These are phyloP conservation scores for Drosophila engyochracea DNA, from an alignment of 2,888 invertebrate species.

Conservation along the genomic window DNA sequence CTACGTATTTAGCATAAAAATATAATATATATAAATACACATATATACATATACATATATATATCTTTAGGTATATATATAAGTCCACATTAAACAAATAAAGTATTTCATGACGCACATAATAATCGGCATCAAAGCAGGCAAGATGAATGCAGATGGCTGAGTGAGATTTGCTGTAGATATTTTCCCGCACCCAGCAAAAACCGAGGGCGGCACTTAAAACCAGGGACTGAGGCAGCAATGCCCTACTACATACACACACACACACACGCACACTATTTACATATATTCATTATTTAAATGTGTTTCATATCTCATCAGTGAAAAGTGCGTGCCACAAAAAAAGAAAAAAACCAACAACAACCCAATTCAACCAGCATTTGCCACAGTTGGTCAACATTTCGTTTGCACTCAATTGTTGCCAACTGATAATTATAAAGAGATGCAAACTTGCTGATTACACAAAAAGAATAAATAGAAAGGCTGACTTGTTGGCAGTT, in stretches of 20 bases:
- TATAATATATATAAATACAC: slow-evolving; percentile 30
- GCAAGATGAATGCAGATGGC: slow-evolving; percentile 64
- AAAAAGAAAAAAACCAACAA: neutral
- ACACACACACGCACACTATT: slow-evolving; percentile 7
- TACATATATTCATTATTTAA: slow-evolving; percentile 55
- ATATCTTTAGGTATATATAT: neutral
- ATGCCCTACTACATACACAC: neutral
- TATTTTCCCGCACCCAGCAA: slow-evolving; percentile 22
- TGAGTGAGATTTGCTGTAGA: slow-evolving; percentile 47
- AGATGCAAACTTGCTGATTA: slow-evolving; percentile 23
- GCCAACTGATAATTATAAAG: slow-evolving; percentile 31
- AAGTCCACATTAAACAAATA: slow-evolving; percentile 36
- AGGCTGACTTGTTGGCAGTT: neutral
- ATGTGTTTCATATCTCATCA: slow-evolving; percentile 58
- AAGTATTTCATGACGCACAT: slow-evolving; percentile 35
- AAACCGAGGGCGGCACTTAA: neutral
- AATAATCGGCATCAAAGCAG: slow-evolving; percentile 40
- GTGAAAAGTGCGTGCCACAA: slow-evolving; percentile 31
- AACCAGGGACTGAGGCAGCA: neutral
- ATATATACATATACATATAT: neutral
- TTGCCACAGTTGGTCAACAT: slow-evolving; percentile 34
- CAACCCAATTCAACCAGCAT: slow-evolving; percentile 18
- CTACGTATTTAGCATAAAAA: slow-evolving; percentile 44
- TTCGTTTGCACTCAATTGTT: slow-evolving; percentile 18
- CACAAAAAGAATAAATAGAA: slow-evolving; percentile 6